phyloP scores from a whole-genome alignment of 2,113 vertebrate genomes.

The Acanthisitta chloris region DNA sequence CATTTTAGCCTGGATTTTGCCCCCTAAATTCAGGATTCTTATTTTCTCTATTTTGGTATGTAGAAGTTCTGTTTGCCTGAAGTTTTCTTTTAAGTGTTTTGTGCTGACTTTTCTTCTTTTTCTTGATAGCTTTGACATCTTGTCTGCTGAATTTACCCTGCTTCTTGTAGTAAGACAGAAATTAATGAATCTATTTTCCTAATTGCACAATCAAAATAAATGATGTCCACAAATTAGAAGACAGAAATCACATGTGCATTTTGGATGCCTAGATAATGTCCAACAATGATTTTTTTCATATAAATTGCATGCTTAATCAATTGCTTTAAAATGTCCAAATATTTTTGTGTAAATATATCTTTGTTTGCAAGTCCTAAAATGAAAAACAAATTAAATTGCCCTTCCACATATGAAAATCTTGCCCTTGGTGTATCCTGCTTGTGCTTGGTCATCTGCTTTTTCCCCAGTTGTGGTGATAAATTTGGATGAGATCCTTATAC shows the following conservation, averaged over 20 bases:
- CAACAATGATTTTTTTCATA: constrained; percentile 67
- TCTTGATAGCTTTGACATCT: constrained; percentile 32
- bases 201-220: constrained; percentile 78
- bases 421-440: constrained; percentile 25
- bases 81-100: neutral
- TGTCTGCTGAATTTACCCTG: constrained; percentile 60
- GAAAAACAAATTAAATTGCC: constrained; percentile 65
- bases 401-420: constrained; percentile 18
- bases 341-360: constrained; percentile 60
- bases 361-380: constrained; percentile 40
- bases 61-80: neutral
- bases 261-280: constrained; percentile 66
- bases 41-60: neutral
- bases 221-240: constrained; percentile 68
- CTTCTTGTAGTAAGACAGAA: constrained; percentile 57
- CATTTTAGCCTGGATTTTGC: neutral
- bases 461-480: constrained; percentile 37
- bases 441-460: constrained; percentile 38
- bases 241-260: constrained; percentile 64
- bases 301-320: constrained; percentile 73
- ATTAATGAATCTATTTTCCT: constrained; percentile 74
- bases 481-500: constrained; percentile 26
- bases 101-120: neutral
- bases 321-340: constrained; percentile 56
- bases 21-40: neutral